phyloP scores from a whole-genome alignment of 2,888 invertebrate species.

The Limnephilus rhombicus region DNA sequence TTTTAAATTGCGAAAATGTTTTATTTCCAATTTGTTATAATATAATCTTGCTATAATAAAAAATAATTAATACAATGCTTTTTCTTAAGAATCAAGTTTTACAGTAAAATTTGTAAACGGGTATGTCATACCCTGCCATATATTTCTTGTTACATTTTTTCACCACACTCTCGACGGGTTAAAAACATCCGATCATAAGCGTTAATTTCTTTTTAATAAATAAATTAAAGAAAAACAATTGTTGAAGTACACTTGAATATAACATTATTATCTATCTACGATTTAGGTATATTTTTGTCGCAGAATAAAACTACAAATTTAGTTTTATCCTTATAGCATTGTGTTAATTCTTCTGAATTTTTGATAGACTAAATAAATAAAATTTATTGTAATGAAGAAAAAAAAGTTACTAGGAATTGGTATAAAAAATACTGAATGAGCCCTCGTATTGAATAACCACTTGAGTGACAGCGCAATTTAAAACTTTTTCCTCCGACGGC shows the following conservation, averaged over 20 bases:
- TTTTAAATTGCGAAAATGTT: too few relatives aligned
- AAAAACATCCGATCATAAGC: constrained; percentile 6
- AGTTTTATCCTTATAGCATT: background rate
- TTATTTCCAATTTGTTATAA: too few relatives aligned
- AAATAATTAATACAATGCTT: too few relatives aligned
- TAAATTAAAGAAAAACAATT: background rate
- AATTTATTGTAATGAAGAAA: background rate
- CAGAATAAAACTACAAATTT: background rate
- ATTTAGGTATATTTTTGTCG: background rate
- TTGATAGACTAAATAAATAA: background rate
- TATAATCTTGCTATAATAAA: too few relatives aligned
- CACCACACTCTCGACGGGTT: background rate
- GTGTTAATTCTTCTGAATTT: background rate
- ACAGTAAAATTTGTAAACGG: too few relatives aligned
- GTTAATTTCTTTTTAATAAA: constrained; percentile 23
- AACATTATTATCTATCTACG: constrained; percentile 25
- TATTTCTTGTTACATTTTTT: too few relatives aligned
- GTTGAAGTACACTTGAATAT: background rate
- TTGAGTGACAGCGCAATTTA: too few relatives aligned
- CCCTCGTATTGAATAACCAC: background rate
- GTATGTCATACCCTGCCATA: too few relatives aligned
- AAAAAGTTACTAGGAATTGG: background rate
- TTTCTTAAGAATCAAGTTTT: too few relatives aligned
- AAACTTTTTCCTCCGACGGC: too few relatives aligned
- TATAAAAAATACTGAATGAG: background rate